A percentile compares a stretch with the other conserved stretches of the same genome.
phyloP scores from a whole-genome alignment of 2,888 invertebrate genomes.

The Falcaria lacertinaria region DNA sequence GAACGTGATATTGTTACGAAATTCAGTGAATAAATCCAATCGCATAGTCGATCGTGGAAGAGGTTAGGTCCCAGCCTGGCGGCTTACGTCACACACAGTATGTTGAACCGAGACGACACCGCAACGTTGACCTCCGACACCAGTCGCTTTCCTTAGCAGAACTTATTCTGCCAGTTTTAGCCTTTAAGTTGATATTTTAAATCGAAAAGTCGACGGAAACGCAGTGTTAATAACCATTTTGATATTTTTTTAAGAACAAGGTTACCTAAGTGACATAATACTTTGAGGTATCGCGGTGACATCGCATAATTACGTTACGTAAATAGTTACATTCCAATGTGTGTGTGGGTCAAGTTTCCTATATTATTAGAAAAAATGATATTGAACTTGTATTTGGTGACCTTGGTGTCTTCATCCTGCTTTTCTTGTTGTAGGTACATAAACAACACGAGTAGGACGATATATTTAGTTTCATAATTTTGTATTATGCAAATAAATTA shows the following conservation, averaged over 20 bases:
- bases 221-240: slow-evolving; percentile 2
- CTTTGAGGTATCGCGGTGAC: slow-evolving; percentile 31
- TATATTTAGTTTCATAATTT: no score
- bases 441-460: no score
- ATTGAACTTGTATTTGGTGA: not conserved
- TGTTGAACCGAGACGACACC: slow-evolving; percentile 49
- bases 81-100: slow-evolving; percentile 58
- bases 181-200: slow-evolving; percentile 43
- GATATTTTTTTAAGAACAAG: slow-evolving; percentile 39
- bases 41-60: slow-evolving; percentile 15
- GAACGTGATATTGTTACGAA: slow-evolving; percentile 28
- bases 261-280: slow-evolving; percentile 37
- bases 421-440: not conserved
- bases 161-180: slow-evolving; percentile 37
- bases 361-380: slow-evolving; percentile 3
- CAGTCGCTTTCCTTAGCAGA: slow-evolving; percentile 45
- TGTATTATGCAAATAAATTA: not conserved
- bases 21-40: slow-evolving; percentile 29
- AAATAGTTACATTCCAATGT: slow-evolving; percentile 26
- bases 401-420: not conserved
- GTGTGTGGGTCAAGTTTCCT: slow-evolving; percentile 33
- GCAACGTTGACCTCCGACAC: slow-evolving; percentile 56
- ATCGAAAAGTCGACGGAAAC: slow-evolving; percentile 13
- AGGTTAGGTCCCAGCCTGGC: slow-evolving; percentile 38
- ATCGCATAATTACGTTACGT: slow-evolving; percentile 30